phyloP scores from a whole-genome alignment of 2,113 vertebrate species.

The Rana temporaria region DNA sequence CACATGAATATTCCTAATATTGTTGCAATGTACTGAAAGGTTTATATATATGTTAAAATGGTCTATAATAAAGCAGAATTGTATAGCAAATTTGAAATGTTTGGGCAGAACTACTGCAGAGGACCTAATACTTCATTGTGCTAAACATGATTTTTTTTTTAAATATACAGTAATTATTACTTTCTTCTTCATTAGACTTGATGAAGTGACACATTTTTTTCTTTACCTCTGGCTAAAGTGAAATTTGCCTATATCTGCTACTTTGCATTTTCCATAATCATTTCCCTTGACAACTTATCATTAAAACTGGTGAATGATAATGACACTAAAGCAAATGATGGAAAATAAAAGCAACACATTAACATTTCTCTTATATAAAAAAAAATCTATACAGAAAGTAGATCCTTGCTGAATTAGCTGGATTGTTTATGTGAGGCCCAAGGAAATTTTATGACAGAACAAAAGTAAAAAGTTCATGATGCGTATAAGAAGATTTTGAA shows the following conservation, averaged over 20 bases:
- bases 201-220: slow-evolving; percentile 16
- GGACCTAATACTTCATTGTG: slow-evolving; percentile 1
- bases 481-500: neutral
- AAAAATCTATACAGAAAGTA: slow-evolving; percentile 17
- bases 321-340: slow-evolving; percentile 29
- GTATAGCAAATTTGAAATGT: neutral
- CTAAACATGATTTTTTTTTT: slow-evolving; percentile 22
- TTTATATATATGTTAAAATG: too few species aligned
- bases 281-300: slow-evolving; percentile 39
- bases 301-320: slow-evolving; percentile 41
- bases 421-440: slow-evolving; percentile 19
- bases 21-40: too few species aligned
- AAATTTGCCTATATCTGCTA: slow-evolving; percentile 19
- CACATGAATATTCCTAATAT: too few species aligned
- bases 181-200: slow-evolving; percentile 45
- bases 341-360: slow-evolving; percentile 38
- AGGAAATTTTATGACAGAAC: slow-evolving; percentile 14
- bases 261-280: slow-evolving; percentile 44
- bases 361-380: slow-evolving; percentile 15
- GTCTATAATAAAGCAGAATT: neutral
- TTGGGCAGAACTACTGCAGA: neutral
- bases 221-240: slow-evolving; percentile 27
- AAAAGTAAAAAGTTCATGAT: slow-evolving; percentile 25
- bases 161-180: slow-evolving; percentile 3
- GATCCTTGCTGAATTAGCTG: slow-evolving; percentile 19